Evolutionary conservation across 2,113 vertebrate species (phyloP), one percentile per base, ranked within the genome.

Genomic region (Tachuris rubrigastra): DNA sequence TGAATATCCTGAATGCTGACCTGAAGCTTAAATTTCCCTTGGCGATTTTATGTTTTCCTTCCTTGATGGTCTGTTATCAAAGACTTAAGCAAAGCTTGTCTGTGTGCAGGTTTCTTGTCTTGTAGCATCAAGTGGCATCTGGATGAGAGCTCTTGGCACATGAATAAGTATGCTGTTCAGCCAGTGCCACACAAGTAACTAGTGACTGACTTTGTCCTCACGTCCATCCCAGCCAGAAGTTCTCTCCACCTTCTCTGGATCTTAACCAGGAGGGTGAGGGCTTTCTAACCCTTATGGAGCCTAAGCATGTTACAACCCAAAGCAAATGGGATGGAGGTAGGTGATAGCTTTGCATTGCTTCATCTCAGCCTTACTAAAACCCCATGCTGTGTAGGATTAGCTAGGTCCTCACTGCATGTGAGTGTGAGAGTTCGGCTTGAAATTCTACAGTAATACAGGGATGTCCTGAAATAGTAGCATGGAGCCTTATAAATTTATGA

Each of bases 1-100:
- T 88, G 87, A 94, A 74, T 85, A 84, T 72, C 77, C 50, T 86
- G 89, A 77, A 91, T 89, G 85, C 89, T 96, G 93, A 95, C 79
- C 86, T 84, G 63, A 37, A 89, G 37, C 84, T 94, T 39, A 85
- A 31, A 41, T 92, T 94, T 93, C 81, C 52, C 82, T 63, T 90
- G 63, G 60, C 7, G 20, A 85, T 72, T n/a, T 75, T 47, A 75
- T 69, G 46, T 79, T 94, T 91, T 75, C 47, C 71, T 74, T 95
- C 39, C 50, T 78, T 81, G 21, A 63, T 65, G 81, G 35, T 65
- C 41, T 67, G 14, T 41, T 83, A 79, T 60, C 75, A 49, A 83
- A 87, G 86, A 42, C 39, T 39, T 76, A n/a, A 83, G 81, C 24
- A 14, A 60, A n/a, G 41, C 13, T 33, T 47, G 5, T 33, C 33